Conservation (phyloP, 1,140 invertebrate genomes). For the Phocides pigmalion region DNA sequence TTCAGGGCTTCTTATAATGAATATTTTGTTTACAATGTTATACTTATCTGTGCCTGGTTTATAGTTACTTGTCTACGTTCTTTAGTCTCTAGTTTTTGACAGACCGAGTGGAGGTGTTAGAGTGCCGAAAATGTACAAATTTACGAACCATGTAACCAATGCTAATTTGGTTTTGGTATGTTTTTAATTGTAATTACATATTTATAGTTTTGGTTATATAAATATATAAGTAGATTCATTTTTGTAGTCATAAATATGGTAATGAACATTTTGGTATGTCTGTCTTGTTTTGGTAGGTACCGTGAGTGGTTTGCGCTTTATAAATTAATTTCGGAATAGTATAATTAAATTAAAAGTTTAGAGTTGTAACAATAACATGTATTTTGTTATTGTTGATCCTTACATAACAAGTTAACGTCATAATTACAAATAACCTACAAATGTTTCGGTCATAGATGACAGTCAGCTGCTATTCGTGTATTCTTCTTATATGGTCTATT, state of each 20-base stretch:
- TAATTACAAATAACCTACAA: slow-evolving; percentile 67
- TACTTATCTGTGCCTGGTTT: slow-evolving; percentile 9
- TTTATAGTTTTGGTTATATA: slow-evolving; percentile 12
- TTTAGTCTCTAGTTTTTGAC: slow-evolving; percentile 69
- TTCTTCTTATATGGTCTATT: neutral
- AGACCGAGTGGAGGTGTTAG: slow-evolving; percentile 67
- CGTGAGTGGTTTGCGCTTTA: neutral
- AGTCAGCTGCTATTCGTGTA: slow-evolving; percentile 35
- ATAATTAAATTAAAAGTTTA: neutral
- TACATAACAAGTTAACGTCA: slow-evolving; percentile 77
- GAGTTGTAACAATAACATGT: slow-evolving; percentile 40
- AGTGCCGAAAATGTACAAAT: slow-evolving; percentile 79
- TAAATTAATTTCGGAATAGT: neutral
- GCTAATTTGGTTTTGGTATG: slow-evolving; percentile 74
- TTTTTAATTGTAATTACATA: slow-evolving; percentile 30
- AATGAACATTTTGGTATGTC: slow-evolving; percentile 11
- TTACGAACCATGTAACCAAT: slow-evolving; percentile 72
- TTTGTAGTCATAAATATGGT: slow-evolving; percentile 21
- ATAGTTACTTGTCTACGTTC: slow-evolving; percentile 8
- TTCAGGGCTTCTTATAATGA: slow-evolving; percentile 8
- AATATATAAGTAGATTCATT: neutral
- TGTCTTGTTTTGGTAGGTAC: slow-evolving; percentile 13
- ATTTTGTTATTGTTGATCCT: slow-evolving; percentile 66
- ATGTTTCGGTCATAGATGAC: slow-evolving; percentile 35
- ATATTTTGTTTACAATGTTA: slow-evolving; percentile 11